phyloP scores from a whole-genome alignment of 2,113 vertebrate species.

The Cricetomys ansorgei region DNA sequence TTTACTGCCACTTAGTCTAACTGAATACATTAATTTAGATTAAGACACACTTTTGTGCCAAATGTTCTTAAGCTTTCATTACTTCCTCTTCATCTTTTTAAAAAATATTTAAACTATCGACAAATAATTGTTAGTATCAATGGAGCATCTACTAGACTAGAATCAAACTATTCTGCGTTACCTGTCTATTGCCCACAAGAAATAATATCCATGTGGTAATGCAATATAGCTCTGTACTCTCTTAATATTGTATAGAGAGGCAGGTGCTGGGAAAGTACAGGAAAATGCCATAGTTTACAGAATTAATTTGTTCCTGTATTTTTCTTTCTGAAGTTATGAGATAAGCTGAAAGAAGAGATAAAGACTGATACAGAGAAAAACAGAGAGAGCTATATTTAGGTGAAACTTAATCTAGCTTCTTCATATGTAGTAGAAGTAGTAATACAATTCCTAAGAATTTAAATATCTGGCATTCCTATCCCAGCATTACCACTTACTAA shows the following conservation, averaged over 20 bases:
- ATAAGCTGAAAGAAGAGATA: not conserved
- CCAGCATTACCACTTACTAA: not conserved
- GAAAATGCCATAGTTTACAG: not conserved
- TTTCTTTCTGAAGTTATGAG: not conserved
- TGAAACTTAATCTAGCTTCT: not conserved
- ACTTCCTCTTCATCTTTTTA: not conserved
- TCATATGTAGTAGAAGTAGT: not conserved
- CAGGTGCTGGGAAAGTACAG: not conserved
- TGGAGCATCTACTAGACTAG: not conserved
- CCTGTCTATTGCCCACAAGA: not conserved
- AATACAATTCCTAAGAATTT: not conserved
- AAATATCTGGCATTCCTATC: not conserved
- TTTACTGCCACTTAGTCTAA: slow-evolving; percentile 68
- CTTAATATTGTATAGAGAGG: not conserved
- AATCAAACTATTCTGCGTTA: slow-evolving; percentile 1
- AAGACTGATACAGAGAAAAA: not conserved
- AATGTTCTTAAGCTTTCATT: not conserved
- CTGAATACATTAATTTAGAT: slow-evolving; percentile 77
- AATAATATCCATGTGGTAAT: not conserved
- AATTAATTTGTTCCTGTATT: not conserved
- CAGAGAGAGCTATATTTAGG: not conserved
- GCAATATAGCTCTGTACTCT: not conserved
- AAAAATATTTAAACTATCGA: not conserved
- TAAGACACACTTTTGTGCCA: slow-evolving; percentile 55
- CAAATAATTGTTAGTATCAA: not conserved